Evolutionary conservation across 1,140 invertebrate species (phyloP).

Genomic region (Onthophagus taurus): DNA sequence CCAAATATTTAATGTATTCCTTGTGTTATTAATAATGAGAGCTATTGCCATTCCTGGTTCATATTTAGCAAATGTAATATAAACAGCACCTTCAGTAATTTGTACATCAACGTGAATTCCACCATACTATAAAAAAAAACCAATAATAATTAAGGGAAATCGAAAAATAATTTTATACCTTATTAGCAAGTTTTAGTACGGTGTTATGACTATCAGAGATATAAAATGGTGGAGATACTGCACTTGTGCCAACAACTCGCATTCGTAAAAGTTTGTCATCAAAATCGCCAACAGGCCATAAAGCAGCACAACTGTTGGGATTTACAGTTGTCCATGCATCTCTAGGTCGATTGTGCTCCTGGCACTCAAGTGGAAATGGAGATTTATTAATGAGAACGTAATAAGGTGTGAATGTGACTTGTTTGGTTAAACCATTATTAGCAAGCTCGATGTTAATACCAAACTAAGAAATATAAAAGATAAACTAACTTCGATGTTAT

Average conservation of each 20-base stretch:
- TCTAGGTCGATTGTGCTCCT: conserved; percentile 61
- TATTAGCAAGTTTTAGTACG: conserved; percentile 69
- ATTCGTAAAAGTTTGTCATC: conserved; percentile 52
- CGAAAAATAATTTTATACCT: too few relatives aligned
- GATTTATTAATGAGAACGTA: conserved; percentile 89
- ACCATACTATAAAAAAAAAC: conserved; percentile 68
- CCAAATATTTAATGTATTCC: conserved; percentile 48
- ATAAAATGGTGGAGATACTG: conserved; percentile 68
- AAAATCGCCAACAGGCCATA: conserved; percentile 71
- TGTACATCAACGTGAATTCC: conserved; percentile 87
- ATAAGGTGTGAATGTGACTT: conserved; percentile 91
- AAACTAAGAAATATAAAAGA: conserved; percentile 60
- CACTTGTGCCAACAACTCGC: conserved; percentile 49
- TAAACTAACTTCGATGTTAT: too few relatives aligned
- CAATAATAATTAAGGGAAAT: too few relatives aligned
- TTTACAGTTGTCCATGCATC: conserved; percentile 53
- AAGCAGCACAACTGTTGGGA: conserved; percentile 61
- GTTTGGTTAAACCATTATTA: conserved; percentile 88
- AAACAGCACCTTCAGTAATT: conserved; percentile 78
- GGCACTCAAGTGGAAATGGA: conserved; percentile 63
- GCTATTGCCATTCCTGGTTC: conserved; percentile 74
- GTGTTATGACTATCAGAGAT: conserved; percentile 76
- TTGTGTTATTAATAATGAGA: conserved; percentile 76
- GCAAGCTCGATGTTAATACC: conserved; percentile 88
- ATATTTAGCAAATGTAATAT: conserved; percentile 77